phyloP scores from a whole-genome alignment of 1,140 invertebrate species.

The Lasioglossum albipes region DNA sequence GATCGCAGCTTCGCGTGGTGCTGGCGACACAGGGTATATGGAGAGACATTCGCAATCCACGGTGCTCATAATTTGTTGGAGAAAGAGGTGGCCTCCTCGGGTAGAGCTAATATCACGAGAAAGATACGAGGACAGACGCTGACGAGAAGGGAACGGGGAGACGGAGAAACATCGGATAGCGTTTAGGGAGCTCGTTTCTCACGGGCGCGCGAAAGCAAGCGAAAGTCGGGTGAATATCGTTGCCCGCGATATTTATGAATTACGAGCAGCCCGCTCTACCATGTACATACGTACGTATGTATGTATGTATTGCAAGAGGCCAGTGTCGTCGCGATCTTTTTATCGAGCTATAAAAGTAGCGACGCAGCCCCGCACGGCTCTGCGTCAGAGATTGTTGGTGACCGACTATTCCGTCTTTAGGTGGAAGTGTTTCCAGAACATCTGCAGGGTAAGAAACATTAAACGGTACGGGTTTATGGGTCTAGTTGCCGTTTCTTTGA shows the following conservation, averaged over 20 bases:
- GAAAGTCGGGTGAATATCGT: constrained; percentile 44
- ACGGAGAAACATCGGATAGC: constrained; percentile 26
- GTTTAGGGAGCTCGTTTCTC: constrained; percentile 62
- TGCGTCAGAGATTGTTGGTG: constrained; percentile 2
- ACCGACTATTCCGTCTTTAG: neutral
- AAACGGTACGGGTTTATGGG: neutral
- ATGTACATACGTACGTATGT: neutral
- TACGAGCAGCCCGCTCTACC: constrained; percentile 35
- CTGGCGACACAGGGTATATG: too few relatives aligned
- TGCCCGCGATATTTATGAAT: constrained; percentile 55
- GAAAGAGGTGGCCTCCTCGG: neutral
- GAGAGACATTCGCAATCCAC: constrained; percentile 45
- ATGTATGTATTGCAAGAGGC: constrained; percentile 25
- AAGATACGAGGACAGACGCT: neutral
- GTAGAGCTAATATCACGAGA: neutral
- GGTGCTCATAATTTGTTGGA: constrained; percentile 47
- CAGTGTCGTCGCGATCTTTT: constrained; percentile 35
- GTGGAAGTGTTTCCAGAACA: neutral
- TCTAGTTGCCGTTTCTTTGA: neutral
- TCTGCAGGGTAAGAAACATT: neutral
- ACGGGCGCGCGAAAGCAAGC: constrained; percentile 37
- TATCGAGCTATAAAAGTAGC: constrained; percentile 30
- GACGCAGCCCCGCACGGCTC: constrained; percentile 10
- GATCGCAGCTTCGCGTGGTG: too few relatives aligned
- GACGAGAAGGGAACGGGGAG: neutral